These are phyloP conservation scores for Tursiops truncatus DNA, from an alignment of 2,113 vertebrate species.

Conservation along the genomic window DNA sequence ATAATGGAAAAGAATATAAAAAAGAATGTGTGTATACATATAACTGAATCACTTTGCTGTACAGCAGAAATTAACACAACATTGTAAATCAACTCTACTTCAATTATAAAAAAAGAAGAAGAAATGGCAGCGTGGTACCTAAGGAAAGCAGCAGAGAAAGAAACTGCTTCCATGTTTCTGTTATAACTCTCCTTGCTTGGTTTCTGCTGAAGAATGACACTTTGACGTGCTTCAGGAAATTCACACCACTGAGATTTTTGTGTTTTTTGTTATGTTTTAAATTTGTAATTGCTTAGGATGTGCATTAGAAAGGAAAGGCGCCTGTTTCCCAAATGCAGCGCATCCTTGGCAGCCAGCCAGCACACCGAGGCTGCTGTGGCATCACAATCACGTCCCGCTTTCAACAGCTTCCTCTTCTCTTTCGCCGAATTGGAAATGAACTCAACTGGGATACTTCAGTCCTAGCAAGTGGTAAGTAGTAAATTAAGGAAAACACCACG, in stretches of 20 bases:
- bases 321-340: no score
- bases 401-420: not conserved
- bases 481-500: not conserved
- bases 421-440: not conserved
- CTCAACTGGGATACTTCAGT: not conserved
- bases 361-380: accelerated
- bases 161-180: not conserved
- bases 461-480: not conserved
- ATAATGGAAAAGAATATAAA: no score
- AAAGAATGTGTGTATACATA: no score
- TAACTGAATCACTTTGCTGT: no score
- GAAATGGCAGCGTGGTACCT: not conserved
- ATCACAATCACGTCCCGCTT: not conserved
- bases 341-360: not conserved
- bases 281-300: not conserved
- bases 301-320: accelerated
- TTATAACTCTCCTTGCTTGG: not conserved
- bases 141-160: not conserved
- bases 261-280: not conserved
- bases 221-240: not conserved
- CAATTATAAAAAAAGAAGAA: not conserved
- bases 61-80: no score
- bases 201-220: not conserved
- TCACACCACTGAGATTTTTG: not conserved
- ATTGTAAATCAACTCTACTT: no score